Conservation (phyloP, 2,113 vertebrate species). For the Rafetus swinhoei region DNA sequence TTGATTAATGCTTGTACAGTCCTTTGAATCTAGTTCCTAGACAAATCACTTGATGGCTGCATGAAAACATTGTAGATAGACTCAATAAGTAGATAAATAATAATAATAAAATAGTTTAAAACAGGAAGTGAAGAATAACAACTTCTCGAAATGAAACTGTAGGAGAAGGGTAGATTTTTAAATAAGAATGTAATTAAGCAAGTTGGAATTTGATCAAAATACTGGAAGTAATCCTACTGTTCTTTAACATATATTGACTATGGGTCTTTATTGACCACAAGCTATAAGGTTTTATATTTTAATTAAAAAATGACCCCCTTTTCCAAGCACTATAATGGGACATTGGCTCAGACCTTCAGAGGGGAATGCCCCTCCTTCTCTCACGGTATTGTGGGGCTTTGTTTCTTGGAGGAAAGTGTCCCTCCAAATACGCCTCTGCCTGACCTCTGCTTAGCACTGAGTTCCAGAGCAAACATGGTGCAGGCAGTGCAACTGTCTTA, state of each 20-base stretch:
- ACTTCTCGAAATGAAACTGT: slow-evolving; percentile 70
- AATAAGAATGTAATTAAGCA: slow-evolving; percentile 66
- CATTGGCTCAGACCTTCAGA: background rate
- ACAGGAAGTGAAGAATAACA: slow-evolving; percentile 64
- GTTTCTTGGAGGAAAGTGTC: background rate
- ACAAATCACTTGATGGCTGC: slow-evolving; percentile 14
- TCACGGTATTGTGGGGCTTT: background rate
- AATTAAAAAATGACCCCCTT: slow-evolving; percentile 4
- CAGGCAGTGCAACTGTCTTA: background rate
- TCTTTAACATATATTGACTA: background rate
- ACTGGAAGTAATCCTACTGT: slow-evolving; percentile 29
- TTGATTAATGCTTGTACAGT: slow-evolving; percentile 22
- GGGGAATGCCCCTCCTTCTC: background rate
- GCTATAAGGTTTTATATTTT: slow-evolving; percentile 37
- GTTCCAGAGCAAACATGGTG: background rate
- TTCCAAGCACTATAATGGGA: slow-evolving; percentile 1
- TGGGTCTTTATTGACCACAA: slow-evolving; percentile 30
- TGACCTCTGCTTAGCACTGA: background rate
- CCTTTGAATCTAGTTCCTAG: background rate
- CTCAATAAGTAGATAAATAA: slow-evolving; percentile 63
- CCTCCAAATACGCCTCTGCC: background rate
- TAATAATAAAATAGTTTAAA: slow-evolving; percentile 66
- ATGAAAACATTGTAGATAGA: slow-evolving; percentile 25
- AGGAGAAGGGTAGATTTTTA: slow-evolving; percentile 56
- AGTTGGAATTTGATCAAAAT: slow-evolving; percentile 63